Base-by-base conservation (phyloP, 2,888 invertebrate genomes). In the Leucoma salicis region DNA sequence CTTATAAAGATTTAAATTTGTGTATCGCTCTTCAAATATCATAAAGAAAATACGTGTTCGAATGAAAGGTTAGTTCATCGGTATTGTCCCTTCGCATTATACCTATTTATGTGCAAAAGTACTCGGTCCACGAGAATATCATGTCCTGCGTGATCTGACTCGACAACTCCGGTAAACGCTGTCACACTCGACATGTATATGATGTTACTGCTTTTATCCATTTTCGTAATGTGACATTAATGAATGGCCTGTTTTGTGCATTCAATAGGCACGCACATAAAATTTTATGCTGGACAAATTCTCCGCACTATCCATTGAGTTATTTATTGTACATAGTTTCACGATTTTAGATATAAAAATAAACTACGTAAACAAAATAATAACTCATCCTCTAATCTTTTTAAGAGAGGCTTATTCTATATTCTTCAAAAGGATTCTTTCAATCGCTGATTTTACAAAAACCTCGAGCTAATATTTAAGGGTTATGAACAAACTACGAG, bases 151-250 rank as follows among this genome's bases (percentile, higher is more conserved):
- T 82, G 82, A 73, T 53, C 53, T 15, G 79, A 74, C 66, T 80
- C 42, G 46, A 64, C 63, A 71, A 70, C 46, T 55, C 46, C 49
- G 28, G 47, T 59, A 63, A 67, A 55, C 53, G 46, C 51, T 54
- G 57, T 54, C 53, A 53, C 49, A 52, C 42, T 41, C 32, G 53
- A 56, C 61, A 62, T 70, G 66, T 70, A 66, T 71, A 73, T 71
- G 63, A 74, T 56, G 59, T 55, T 62, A 61, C 53, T 62, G 67
- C 64, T 62, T 66, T 57, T 65, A 69, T 72, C 61, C 68, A 70
- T 73, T 70, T 71, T 65, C 53, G 65, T 74, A 68, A 76, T 69
- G 68, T 66, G 72, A 74, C 73, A 67, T 65, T 69, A 72, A 73
- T 65, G 66, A 67, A 73, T 70, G 64, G 61, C 53, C 57, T 63